Base-by-base conservation (phyloP, 2,113 vertebrate species). In the Neopipo cinnamomea region DNA sequence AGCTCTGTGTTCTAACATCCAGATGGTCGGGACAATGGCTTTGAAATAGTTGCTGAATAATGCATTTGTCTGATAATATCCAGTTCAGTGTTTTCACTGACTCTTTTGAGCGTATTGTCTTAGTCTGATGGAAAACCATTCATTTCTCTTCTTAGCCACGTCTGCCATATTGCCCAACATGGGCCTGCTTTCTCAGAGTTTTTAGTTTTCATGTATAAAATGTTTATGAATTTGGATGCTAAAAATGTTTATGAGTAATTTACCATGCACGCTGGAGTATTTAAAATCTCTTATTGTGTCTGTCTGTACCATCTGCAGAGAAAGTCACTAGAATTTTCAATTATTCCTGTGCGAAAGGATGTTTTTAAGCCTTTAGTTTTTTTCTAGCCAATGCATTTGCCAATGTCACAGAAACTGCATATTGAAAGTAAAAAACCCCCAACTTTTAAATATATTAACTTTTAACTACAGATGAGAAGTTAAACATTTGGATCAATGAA, bases 41-140 rank as follows among this genome's bases (percentile, higher is more conserved):
- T 65, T 87, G 89, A 87, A 91, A 87, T 91, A 95, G 85, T 77
- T 92, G 61, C 76, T 93, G 94, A 97, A 94, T 91, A 96, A 95
- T 89, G 44, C 35, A 87, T 93, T 96, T 93, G 18, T 74, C 68
- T 9, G 14, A 85, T n/a, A 90, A 62, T 56, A 86, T 41, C 62
- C 52, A 35, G 25, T 62, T 63, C 25, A 41, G 8, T 68, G 47
- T 91, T 91, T 85, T 80, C 70, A 67, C 47, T 41, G 39, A 30
- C 46, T 82, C 1, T 81, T 68, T 46, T 58, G 83, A 76, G 65
- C 78, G 82, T 78, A 22, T 49, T 16, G 3, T 63, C 56, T 66
- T 74, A 33, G 19, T 15, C 35, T 58, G 44, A 30, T 22, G 21
- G 42, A 55, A 21, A 90, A 94, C 46, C 47, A 81, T 56, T 23